Evolutionary conservation across 1,140 invertebrate species (phyloP).

Genomic region (Luehdorfia chinensis): DNA sequence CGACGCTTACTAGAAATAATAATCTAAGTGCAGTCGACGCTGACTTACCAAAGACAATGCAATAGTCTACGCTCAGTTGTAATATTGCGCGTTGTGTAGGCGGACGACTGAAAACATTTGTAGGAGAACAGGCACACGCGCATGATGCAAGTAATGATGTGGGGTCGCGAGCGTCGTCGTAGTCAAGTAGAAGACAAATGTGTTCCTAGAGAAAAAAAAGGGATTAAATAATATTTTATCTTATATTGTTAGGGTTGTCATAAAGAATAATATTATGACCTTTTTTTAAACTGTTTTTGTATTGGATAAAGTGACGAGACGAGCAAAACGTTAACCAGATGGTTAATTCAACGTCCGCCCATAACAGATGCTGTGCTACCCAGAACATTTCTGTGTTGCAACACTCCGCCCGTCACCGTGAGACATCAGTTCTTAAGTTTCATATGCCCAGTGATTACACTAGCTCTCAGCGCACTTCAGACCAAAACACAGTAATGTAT

Average conservation of each 20-base stretch:
- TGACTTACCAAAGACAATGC: conserved; percentile 41
- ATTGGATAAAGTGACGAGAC: too few relatives aligned
- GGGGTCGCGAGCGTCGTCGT: conserved; percentile 21
- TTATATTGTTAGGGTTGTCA: background rate
- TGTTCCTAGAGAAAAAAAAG: conserved; percentile 36
- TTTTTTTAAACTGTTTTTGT: background rate
- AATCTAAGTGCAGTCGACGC: too few relatives aligned
- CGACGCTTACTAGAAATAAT: too few relatives aligned
- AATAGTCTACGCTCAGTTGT: conserved; percentile 49
- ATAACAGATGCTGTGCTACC: too few relatives aligned
- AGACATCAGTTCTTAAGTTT: too few relatives aligned
- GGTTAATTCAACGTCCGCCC: too few relatives aligned
- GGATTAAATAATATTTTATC: background rate
- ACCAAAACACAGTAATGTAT: too few relatives aligned
- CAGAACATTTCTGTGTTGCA: too few relatives aligned
- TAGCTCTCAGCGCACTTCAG: too few relatives aligned
- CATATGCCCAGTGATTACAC: too few relatives aligned
- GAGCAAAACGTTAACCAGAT: too few relatives aligned
- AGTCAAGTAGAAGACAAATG: conserved; percentile 44
- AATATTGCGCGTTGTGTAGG: conserved; percentile 36
- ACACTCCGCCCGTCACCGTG: too few relatives aligned
- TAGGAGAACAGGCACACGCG: conserved; percentile 22
- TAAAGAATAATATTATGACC: background rate
- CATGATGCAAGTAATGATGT: conserved; percentile 18
- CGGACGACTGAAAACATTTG: conserved; percentile 37